Conservation (phyloP, 2,888 invertebrate species). For the Drosophila sordidula region DNA sequence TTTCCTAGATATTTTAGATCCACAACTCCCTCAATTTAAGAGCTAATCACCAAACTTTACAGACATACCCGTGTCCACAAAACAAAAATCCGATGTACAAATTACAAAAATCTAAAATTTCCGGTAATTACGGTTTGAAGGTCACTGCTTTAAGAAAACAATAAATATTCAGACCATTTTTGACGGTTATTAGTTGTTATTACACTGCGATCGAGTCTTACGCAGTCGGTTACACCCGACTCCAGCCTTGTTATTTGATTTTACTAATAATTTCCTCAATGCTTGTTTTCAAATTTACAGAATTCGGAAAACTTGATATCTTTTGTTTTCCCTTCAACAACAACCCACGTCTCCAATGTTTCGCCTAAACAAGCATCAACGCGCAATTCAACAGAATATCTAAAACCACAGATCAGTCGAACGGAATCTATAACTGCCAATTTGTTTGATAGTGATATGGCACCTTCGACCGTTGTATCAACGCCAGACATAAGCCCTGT, state of each 20-base stretch:
- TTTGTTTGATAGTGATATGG: constrained; percentile 41
- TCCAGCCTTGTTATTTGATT: background rate
- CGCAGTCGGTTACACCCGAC: no score
- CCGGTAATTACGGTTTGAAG: no score
- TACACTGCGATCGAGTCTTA: background rate
- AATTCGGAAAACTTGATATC: constrained; percentile 91
- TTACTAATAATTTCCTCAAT: constrained; percentile 53
- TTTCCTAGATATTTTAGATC: no score
- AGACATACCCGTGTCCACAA: no score
- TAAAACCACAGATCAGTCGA: constrained; percentile 85
- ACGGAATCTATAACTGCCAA: constrained; percentile 36
- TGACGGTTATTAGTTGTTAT: background rate
- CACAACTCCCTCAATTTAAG: no score
- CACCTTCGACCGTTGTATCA: constrained; percentile 35
- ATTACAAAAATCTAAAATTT: no score
- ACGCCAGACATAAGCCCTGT: constrained; percentile 36
- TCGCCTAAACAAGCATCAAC: constrained; percentile 87
- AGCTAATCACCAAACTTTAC: no score
- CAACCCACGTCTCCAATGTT: constrained; percentile 85
- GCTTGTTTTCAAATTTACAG: constrained; percentile 84
- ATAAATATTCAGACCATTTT: no score
- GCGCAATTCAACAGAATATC: constrained; percentile 89
- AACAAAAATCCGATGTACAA: no score
- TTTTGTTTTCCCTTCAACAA: constrained; percentile 89
- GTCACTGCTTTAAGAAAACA: no score